A percentile compares a stretch with the other conserved stretches of the same genome.
Evolutionary conservation across 2,113 vertebrate genomes (phyloP).

Genomic region (Dipodomys spectabilis): DNA sequence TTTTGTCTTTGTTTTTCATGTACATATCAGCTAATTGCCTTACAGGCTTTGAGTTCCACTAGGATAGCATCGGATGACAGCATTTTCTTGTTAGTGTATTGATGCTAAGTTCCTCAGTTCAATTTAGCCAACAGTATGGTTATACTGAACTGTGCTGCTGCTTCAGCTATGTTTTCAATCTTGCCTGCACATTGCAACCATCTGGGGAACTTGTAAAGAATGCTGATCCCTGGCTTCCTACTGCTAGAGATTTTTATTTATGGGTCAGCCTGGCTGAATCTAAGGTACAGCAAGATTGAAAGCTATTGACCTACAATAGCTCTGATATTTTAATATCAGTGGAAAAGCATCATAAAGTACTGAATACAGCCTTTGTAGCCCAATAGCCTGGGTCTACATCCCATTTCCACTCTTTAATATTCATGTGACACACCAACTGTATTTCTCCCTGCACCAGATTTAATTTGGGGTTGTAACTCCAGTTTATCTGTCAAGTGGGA

Average conservation of each 20-base stretch:
- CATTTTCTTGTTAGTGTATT: background rate
- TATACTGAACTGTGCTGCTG: background rate
- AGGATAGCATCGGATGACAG: background rate
- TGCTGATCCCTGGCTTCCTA: background rate
- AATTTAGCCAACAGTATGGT: background rate
- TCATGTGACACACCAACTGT: background rate
- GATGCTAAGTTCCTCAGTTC: background rate
- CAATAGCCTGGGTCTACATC: slow-evolving; percentile 17
- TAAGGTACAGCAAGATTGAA: slow-evolving; percentile 5
- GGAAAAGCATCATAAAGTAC: background rate
- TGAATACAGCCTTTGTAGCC: background rate
- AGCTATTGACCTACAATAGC: background rate
- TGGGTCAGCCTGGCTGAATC: background rate
- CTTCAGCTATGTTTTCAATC: background rate
- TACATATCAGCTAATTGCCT: background rate
- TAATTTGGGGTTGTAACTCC: background rate
- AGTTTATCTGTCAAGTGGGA: background rate
- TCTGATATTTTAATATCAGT: slow-evolving; percentile 40
- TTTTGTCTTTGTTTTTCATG: background rate
- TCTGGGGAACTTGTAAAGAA: background rate
- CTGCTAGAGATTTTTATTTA: background rate
- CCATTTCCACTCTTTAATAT: background rate
- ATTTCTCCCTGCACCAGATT: slow-evolving; percentile 25
- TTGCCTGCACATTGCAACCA: background rate
- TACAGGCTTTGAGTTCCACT: background rate